Percentiles rank a stretch among this genome's conserved stretches.
These are phyloP conservation scores for Clarias pachynema DNA, from an alignment of 2,797 vertebrate genomes.

Conservation along the genomic window DNA sequence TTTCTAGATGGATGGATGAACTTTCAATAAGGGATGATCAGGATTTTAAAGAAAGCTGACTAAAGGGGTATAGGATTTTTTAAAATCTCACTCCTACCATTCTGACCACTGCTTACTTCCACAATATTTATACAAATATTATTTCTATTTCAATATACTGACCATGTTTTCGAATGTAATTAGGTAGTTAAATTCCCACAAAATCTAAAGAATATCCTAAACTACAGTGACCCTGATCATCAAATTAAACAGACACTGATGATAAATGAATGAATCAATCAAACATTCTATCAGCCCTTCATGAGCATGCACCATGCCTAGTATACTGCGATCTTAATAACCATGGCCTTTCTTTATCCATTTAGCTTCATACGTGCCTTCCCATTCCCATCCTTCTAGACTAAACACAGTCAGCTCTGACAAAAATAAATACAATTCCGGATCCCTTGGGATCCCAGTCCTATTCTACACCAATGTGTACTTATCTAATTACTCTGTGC, in stretches of 20 bases:
- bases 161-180: not conserved
- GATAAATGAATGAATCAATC: not conserved
- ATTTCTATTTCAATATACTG: not conserved
- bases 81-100: not conserved
- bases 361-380: not conserved
- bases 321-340: not conserved
- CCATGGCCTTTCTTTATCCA: not conserved
- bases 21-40: not conserved
- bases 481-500: not conserved
- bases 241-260: not conserved
- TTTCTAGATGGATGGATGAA: no score
- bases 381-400: not conserved
- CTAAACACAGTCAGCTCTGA: not conserved
- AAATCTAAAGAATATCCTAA: not conserved
- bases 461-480: not conserved
- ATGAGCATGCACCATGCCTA: not conserved
- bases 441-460: not conserved
- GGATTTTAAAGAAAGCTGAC: not conserved
- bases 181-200: not conserved
- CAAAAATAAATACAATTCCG: no score
- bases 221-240: not conserved
- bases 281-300: not conserved
- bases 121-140: not conserved
- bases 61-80: not conserved
- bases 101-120: not conserved